phyloP scores from a whole-genome alignment of 2,888 invertebrate genomes.

The Cyrtodaria siliqua region DNA sequence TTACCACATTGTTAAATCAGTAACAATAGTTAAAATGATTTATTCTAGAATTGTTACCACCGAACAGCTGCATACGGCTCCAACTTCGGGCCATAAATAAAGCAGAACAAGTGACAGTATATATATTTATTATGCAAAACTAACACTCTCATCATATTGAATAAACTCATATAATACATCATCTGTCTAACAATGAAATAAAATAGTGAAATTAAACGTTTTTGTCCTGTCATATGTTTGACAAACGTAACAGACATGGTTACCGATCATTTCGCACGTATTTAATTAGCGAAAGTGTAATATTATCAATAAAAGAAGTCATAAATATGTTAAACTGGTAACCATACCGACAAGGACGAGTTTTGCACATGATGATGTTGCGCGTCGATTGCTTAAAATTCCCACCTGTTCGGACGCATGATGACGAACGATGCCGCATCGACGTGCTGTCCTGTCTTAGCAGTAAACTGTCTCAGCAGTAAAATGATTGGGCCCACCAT shows the following conservation, averaged over 20 bases:
- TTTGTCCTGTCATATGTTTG: constrained; percentile 27
- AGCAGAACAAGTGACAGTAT: constrained; percentile 35
- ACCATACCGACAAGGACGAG: constrained; percentile 9
- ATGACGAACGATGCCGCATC: not conserved
- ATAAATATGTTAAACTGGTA: constrained; percentile 45
- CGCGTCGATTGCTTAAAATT: constrained; percentile 39
- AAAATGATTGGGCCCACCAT: too few relatives aligned
- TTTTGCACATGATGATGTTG: constrained; percentile 17
- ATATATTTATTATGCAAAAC: constrained; percentile 58
- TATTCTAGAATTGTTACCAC: not conserved
- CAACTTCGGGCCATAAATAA: constrained; percentile 44
- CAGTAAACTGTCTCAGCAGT: too few relatives aligned
- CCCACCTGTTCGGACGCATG: constrained; percentile 32
- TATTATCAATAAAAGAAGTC: constrained; percentile 51
- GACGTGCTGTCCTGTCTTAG: not conserved
- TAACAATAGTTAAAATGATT: too few relatives aligned
- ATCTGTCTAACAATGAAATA: constrained; percentile 32
- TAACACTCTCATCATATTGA: constrained; percentile 46
- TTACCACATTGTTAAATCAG: too few relatives aligned
- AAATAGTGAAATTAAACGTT: constrained; percentile 37
- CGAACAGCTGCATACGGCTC: constrained; percentile 7
- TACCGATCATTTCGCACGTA: constrained; percentile 29
- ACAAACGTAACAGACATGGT: constrained; percentile 18
- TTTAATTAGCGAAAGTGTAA: constrained; percentile 61
- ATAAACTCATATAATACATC: constrained; percentile 34